Evolutionary conservation across 1,140 invertebrate genomes (phyloP).

Genomic region (Zaprionus ghesquierei): DNA sequence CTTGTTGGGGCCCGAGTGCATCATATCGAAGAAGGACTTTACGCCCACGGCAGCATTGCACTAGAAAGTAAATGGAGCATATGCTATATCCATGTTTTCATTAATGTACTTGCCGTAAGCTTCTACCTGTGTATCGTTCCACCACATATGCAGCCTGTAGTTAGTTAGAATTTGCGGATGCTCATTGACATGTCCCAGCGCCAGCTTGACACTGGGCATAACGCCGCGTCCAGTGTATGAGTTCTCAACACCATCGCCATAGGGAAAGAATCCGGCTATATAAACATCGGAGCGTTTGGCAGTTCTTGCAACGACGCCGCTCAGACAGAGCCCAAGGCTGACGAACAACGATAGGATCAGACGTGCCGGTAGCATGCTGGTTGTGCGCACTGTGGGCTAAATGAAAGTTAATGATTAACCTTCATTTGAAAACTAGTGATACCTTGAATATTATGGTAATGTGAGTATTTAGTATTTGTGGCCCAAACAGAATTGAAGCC

Average conservation of each 20-base stretch:
- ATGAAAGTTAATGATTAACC: background rate
- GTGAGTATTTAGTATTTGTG: background rate
- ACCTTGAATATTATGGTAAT: too few relatives aligned
- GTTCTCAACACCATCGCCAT: constrained; percentile 89
- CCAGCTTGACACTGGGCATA: constrained; percentile 95
- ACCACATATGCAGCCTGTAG: constrained; percentile 95
- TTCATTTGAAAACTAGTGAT: background rate
- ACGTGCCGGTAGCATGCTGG: constrained; percentile 45
- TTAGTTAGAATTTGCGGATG: constrained; percentile 91
- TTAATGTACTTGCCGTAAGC: background rate
- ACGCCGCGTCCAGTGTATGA: constrained; percentile 92
- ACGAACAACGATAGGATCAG: constrained; percentile 22
- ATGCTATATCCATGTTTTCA: background rate
- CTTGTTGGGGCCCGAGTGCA: constrained; percentile 95
- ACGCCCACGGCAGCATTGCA: constrained; percentile 99
- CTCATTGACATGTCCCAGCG: constrained; percentile 96
- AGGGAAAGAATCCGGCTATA: constrained; percentile 96
- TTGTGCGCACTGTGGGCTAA: constrained; percentile 32
- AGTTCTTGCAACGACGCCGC: constrained; percentile 39
- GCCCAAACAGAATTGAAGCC: background rate
- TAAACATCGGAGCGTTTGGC: constrained; percentile 87
- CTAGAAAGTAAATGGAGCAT: constrained; percentile 84
- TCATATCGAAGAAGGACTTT: constrained; percentile 99
- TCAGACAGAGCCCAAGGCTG: constrained; percentile 13
- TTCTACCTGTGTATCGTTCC: constrained; percentile 96